Evolutionary conservation across 2,113 vertebrate species (phyloP), one percentile per base, ranked within the genome.

Genomic region (Poecilia latipinna): DNA sequence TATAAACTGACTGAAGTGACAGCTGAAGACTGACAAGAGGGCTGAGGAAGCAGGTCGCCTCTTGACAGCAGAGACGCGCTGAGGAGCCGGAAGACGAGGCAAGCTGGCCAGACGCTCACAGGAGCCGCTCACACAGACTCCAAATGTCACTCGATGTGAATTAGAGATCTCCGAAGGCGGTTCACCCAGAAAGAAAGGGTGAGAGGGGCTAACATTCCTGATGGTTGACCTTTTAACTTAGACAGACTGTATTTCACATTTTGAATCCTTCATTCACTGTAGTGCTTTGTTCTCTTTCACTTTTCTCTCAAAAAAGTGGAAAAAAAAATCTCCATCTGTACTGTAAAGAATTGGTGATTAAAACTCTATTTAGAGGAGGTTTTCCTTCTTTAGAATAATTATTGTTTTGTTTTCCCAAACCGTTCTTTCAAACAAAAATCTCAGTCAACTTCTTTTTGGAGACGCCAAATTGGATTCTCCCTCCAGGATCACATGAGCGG

Each of bases 101-200:
- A 10, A 69, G 24, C 0, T 67, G 28, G 61, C 44, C 10, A 4
- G 0, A 26, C 26, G 13, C 48, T 61, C 44, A 35, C 29, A 17
- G 17, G 29, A 60, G 39, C 31, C 12, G 32, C 26, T 28, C 8
- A 70, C 67, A 54, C 12, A 57, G 35, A 83, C 12, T 44, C 61
- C 65, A 82, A 77, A 81, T 74, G 75, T 77, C 69, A 71, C 65
- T 65, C 57, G 31, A 74, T 54, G 67, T 77, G 37, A 78, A 65
- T 75, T 35, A 73, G 65, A 84, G 54, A 70, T 67, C 67, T 72
- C 70, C 3, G 66, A 44, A 65, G 65, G 65, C 78, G 33, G 70
- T 69, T 68, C 54, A 61, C 74, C 63, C 48, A 26, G 6, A 68
- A 42, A 48, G 44, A 5, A 69, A 37, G 29, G 62, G 11, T 57